Evolutionary conservation across 1,140 invertebrate genomes (phyloP).

Genomic region (Sesamia nonagrioides): DNA sequence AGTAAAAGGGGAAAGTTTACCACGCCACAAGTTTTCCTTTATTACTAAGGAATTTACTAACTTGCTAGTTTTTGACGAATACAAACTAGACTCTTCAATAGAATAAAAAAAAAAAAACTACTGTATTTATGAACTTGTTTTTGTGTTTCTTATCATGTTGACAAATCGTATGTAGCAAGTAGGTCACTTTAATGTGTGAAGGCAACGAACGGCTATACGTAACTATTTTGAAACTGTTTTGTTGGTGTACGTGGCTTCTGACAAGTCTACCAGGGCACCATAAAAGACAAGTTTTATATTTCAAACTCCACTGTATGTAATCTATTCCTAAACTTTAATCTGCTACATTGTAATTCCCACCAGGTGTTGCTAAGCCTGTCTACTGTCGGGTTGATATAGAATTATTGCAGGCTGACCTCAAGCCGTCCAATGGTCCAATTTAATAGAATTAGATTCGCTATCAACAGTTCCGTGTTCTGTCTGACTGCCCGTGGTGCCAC

Average conservation of each 20-base stretch:
- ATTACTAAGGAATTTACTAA: background rate
- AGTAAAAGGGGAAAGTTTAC: slow-evolving; percentile 34
- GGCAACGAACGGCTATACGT: slow-evolving; percentile 14
- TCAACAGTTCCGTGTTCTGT: background rate
- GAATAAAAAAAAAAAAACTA: background rate
- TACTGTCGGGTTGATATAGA: no score
- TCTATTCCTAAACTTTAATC: no score
- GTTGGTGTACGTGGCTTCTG: slow-evolving; percentile 12
- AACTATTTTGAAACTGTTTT: slow-evolving; percentile 25
- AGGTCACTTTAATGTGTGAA: slow-evolving; percentile 32
- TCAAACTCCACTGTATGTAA: no score
- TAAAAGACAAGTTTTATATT: background rate
- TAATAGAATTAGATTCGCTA: no score
- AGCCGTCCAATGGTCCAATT: no score
- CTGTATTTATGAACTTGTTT: slow-evolving; percentile 17
- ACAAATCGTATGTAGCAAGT: slow-evolving; percentile 27
- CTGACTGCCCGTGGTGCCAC: background rate
- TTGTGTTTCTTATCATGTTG: slow-evolving; percentile 10
- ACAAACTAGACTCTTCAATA: background rate
- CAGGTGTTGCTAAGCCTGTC: no score
- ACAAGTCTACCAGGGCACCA: slow-evolving; percentile 4
- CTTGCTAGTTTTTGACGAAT: slow-evolving; percentile 14
- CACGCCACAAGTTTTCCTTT: slow-evolving; percentile 21
- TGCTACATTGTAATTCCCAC: no score
- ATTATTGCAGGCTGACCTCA: no score